Evolutionary conservation across 2,797 vertebrate genomes (phyloP), one percentile per base, ranked within the genome.

Genomic region (Valencia hispanica): DNA sequence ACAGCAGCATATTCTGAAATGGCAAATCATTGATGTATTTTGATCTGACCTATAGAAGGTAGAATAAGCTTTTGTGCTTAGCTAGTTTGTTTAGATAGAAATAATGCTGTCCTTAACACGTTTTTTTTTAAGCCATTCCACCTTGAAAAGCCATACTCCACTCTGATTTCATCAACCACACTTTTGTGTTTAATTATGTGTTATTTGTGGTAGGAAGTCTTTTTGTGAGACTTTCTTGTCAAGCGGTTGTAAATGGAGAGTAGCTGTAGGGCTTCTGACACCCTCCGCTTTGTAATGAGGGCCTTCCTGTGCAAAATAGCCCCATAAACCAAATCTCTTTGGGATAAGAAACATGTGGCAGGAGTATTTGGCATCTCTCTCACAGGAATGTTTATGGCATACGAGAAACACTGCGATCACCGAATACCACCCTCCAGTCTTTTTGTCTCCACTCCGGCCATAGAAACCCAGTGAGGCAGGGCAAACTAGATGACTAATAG

Each of bases 131-230:
- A 43, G 32, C 53, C 39, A 4, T 68, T 79, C 50, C 27, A 47
- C 85, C 70, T 77, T 73, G 27, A 86, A 86, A 89, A 81, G 74
- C 57, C 65, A 80, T 68, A 79, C 72, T 86, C 76, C 71, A 48
- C 76, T 85, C 70, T 80, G 77, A 86, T 88, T 89, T 89, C 74
- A 81, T 57, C 65, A 84, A 77, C 76, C 70, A 14, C 59, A 83
- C 80, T 84, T 91, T 90, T 85, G 77, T 90, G 79, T 90, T 92
- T 91, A 89, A 93, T 91, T 87, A 88, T 81, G 79, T 86, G 84
- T 86, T 87, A 92, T 90, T 91, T 90, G 82, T 87, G 82, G 79
- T 72, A 78, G 74, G 73, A 88, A 89, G 86, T 87, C 74, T 85
- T 86, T 82, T 80, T 83, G 81, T 75, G 72, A 80, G 74, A 68